Evolutionary conservation across 1,140 invertebrate genomes (phyloP).

Genomic region (Zaprionus taronus): DNA sequence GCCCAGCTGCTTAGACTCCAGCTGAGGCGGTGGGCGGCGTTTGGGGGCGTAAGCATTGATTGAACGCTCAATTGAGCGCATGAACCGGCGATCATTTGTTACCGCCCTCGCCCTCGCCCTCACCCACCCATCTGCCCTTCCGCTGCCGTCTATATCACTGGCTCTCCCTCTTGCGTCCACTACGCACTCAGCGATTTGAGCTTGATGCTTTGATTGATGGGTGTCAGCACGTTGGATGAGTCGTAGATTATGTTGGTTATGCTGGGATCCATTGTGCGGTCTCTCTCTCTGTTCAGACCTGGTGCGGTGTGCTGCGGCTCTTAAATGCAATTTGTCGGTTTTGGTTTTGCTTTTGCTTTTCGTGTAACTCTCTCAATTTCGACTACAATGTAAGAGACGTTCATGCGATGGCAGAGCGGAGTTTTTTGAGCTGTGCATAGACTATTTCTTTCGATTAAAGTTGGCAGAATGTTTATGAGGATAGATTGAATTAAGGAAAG

Average conservation of each 20-base stretch:
- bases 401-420: background rate
- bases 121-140: background rate
- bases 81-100: constrained; percentile 72
- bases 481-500: background rate
- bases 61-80: constrained; percentile 78
- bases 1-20: constrained; percentile 29
- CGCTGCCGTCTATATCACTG: background rate
- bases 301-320: constrained; percentile 17
- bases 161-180: background rate
- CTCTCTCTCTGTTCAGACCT: background rate
- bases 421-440: too few species aligned
- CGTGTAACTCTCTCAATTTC: background rate
- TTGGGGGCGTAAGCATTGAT: constrained; percentile 70
- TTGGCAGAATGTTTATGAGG: background rate
- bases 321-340: constrained; percentile 60
- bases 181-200: constrained; percentile 63
- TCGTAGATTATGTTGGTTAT: constrained; percentile 70
- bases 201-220: constrained; percentile 78
- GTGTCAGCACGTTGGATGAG: constrained; percentile 76
- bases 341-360: constrained; percentile 18
- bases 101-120: constrained; percentile 29
- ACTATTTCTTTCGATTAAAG: background rate
- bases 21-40: constrained; percentile 52
- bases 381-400: background rate
- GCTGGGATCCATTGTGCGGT: constrained; percentile 38